Conservation (phyloP, 2,797 vertebrate species). For the Paedocypris micromegethes region DNA sequence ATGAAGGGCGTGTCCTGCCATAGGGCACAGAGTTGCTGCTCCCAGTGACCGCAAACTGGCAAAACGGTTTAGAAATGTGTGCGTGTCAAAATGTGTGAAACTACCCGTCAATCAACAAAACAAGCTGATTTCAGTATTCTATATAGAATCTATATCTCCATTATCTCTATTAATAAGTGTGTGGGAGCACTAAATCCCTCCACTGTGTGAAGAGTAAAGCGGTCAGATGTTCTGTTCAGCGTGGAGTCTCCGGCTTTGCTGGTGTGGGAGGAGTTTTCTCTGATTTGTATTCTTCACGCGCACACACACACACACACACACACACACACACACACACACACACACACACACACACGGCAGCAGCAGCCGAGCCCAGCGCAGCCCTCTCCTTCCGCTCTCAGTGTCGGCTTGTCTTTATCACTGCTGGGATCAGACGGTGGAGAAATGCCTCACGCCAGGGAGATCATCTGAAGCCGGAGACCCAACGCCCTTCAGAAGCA, state of each 20-base stretch:
- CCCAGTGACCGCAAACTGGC: too few species aligned
- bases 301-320: conserved; percentile 26
- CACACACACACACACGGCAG: conserved; percentile 25
- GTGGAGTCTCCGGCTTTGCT: conserved; percentile 2
- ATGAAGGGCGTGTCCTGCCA: too few species aligned
- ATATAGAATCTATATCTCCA: too few species aligned
- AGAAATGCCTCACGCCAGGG: conserved; percentile 12
- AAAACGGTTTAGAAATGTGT: too few species aligned
- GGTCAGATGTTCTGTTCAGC: conserved; percentile 5
- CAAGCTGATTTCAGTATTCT: too few species aligned
- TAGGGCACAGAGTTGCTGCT: too few species aligned
- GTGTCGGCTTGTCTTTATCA: conserved; percentile 18
- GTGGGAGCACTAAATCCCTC: too few species aligned
- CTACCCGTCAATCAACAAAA: too few species aligned
- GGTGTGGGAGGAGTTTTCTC: conserved; percentile 37
- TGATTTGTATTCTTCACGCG: conserved; percentile 28
- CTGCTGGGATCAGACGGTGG: background rate
- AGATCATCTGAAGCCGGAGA: conserved; percentile 10
- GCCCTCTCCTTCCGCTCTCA: conserved; percentile 16
- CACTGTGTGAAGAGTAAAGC: background rate
- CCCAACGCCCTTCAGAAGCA: conserved; percentile 24
- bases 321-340: conserved; percentile 19
- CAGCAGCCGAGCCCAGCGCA: conserved; percentile 22
- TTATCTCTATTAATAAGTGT: too few species aligned
- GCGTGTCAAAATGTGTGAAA: too few species aligned